Conservation (phyloP, 2,888 invertebrate species). For the Tricholauxania praeusta region DNA sequence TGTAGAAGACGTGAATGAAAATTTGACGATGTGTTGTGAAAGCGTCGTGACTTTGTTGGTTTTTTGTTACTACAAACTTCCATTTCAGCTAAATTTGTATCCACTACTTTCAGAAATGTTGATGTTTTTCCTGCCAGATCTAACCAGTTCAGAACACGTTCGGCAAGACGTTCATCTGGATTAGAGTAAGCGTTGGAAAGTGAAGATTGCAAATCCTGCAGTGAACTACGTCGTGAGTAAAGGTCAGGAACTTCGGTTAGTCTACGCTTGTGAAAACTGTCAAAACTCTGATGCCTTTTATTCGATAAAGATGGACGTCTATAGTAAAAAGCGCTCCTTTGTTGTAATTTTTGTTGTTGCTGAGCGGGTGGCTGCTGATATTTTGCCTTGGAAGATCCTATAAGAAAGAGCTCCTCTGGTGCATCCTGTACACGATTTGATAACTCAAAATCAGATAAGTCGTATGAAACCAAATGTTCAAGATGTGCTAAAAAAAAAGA, state of each 20-base stretch:
- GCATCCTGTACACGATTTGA: not conserved
- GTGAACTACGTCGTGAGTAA: conserved; percentile 58
- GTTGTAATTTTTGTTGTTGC: conserved; percentile 13
- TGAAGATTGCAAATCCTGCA: conserved; percentile 55
- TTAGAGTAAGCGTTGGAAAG: conserved; percentile 45
- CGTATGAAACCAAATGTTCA: too few relatives aligned
- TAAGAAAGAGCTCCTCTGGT: conserved; percentile 18
- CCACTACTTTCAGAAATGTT: conserved; percentile 52
- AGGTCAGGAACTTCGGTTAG: conserved; percentile 41
- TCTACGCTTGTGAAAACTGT: conserved; percentile 19
- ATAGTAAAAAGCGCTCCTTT: not conserved
- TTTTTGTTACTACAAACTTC: conserved; percentile 25
- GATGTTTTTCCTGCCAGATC: conserved; percentile 75
- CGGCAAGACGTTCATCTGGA: conserved; percentile 71
- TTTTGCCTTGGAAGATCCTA: conserved; percentile 32
- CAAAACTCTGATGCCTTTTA: conserved; percentile 34
- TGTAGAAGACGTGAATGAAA: not conserved
- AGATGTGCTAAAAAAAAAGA: too few relatives aligned
- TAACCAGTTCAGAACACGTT: conserved; percentile 83
- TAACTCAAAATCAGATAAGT: too few relatives aligned
- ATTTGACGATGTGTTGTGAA: not conserved
- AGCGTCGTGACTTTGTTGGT: conserved; percentile 8
- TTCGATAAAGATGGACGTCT: conserved; percentile 13
- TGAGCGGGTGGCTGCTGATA: conserved; percentile 18
- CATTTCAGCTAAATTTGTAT: conserved; percentile 45